Evolutionary conservation across 2,888 invertebrate genomes (phyloP), one percentile per base, ranked within the genome.

Genomic region (Colostygia pectinataria): DNA sequence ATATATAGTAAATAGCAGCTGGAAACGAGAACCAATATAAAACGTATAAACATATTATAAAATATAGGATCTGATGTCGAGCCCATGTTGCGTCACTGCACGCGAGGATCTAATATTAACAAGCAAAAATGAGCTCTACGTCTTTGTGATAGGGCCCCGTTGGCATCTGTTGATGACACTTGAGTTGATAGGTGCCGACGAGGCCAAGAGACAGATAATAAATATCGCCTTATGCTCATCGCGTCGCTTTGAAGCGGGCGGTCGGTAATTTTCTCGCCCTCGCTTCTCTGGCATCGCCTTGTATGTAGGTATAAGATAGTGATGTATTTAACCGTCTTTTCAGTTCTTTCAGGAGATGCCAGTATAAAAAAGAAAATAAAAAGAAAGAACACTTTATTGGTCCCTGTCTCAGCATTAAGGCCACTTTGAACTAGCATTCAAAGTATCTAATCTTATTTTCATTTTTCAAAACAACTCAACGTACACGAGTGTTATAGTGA

Each of bases 181-280:
- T 61, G 57, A 63, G 65, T 66, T 76, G 75, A 77, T 78, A 74
- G 77, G 73, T 73, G 71, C 70, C 68, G 53, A 41, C 51, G 78
- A 79, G 77, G 78, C 77, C 77, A 71, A 73, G 73, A 71, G 75
- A 74, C 76, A 73, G 45, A 80, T 82, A 81, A 77, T 82, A 81
- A 77, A 80, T 83, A 80, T 78, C 81, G 71, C 65, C 71, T 67
- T 68, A 74, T 45, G 75, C 76, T 73, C 74, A 70, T 74, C 78
- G 72, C 74, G 68, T 74, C 77, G 72, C 76, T 77, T 80, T 76
- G 75, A 77, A 74, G 76, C 69, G 64, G 56, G 74, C 71, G 71
- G 70, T 70, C 68, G 69, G 74, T 75, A 75, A 72, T 74, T 74
- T 69, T 70, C 71, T 66, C 66, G 62, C 68, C 62, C 65, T 62